Evolutionary conservation across 35 echinoderm and acorn worm genomes (phyloP), one percentile per base, ranked within the genome.

Genomic region (Acanthaster planci): DNA sequence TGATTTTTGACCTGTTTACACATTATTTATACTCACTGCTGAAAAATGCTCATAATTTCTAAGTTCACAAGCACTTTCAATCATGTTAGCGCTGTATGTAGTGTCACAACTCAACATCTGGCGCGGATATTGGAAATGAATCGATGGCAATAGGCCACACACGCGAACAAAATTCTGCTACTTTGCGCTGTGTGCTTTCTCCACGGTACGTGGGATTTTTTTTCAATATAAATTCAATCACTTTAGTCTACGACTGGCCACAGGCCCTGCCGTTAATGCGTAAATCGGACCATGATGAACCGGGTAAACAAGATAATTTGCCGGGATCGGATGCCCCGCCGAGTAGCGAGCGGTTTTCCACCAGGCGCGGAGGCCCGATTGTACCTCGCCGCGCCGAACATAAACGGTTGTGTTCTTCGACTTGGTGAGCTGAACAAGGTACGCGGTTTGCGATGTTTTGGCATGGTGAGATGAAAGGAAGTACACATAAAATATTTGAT

Each of bases 271-370:
- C 0, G 26, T 72, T 31, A 72, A 72, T 72, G 64, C 64, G 64
- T 31, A 72, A 72, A 72, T 72, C 7, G 64, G 34, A 72, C 15
- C 64, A 31, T 29, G 64, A 72, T 72, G 29, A 34, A 72, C 26
- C 26, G 64, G 34, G 64, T 72, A 72, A 72, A 72, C 64, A 72
- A 72, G 64, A 72, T 72, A 72, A 72, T 72, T 72, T 72, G 64
- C 34, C 14, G 34, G 64, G 14, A 8, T 26, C 19, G 64, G 64
- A 34, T 72, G 64, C 34, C 64, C 64, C 64, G 64, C 64, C 22
- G 34, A 26, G 23, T 59, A 26, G 4, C 42, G 22, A 26, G 64
- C 34, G 21, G 34, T 72, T 72, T 72, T 72, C 64, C 64, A 14
- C 64, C 64, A 19, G 29, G 64, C 64, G 30, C 64, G 64, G 64